Conservation (phyloP, 2,888 invertebrate genomes). For the Tuberolachnus salignus region DNA sequence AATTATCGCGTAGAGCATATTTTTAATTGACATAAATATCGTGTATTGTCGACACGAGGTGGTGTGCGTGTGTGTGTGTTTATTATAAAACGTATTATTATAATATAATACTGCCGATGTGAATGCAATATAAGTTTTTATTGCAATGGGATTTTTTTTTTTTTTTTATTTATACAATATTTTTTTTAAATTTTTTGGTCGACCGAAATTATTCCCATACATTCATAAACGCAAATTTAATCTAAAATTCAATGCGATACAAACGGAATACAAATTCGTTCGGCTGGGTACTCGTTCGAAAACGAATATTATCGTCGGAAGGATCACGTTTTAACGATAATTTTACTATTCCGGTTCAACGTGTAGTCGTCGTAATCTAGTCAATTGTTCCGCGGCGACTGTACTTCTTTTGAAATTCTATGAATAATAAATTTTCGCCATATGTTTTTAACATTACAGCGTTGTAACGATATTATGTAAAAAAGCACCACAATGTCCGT, state of each 20-base stretch:
- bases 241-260: not conserved
- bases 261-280: constrained; percentile 13
- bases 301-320: not conserved
- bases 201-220: not conserved
- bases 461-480: not conserved
- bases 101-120: not conserved
- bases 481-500: not conserved
- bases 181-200: not conserved
- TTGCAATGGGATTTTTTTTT: not conserved
- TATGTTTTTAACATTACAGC: not conserved
- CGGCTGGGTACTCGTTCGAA: not conserved
- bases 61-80: too few relatives aligned
- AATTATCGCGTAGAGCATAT: not conserved
- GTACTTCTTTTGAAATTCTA: constrained; percentile 3
- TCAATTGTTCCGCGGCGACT: not conserved
- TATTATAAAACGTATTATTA: too few relatives aligned
- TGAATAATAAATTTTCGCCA: not conserved
- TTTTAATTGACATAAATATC: too few relatives aligned
- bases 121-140: not conserved
- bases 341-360: not conserved
- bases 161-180: too few relatives aligned
- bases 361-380: not conserved
- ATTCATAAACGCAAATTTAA: constrained; percentile 4
- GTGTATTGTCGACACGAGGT: too few relatives aligned
- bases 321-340: constrained; percentile 3